Base-by-base conservation (phyloP, 2,888 invertebrate species). In the Callimorpha dominula region DNA sequence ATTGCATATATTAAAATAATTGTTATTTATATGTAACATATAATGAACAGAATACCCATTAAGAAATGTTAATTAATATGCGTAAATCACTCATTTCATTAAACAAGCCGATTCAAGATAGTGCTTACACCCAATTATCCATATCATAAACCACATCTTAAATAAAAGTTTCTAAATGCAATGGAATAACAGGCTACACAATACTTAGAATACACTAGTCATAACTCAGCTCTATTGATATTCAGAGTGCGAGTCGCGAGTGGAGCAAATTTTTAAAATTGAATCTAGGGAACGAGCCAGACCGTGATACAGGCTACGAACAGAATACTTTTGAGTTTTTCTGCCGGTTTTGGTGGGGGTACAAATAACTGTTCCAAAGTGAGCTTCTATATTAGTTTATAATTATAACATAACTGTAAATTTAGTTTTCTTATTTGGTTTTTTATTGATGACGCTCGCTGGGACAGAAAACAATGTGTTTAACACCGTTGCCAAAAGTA, bases 221-320 rank as follows among this genome's bases (percentile, higher is more conserved):
- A 93, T 93, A 94, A 92, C 89, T 91, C 85, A 78, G 76, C 50
- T 78, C 84, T 87, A 91, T 94, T 93, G 91, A 88, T 91, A 94
- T 94, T 93, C 94, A 89, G 88, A 82, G 84, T 81, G 88, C 91
- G 89, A 88, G 84, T 85, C 79, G 85, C 84, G 85, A 89, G 88
- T 87, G 90, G 88, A 93, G 91, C 93, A 94, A 93, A 93, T 93
- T 93, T 93, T 93, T 92, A 93, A 93, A 94, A 94, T 94, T 94
- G 93, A 93, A 94, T 94, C 92, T 92, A 85, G 86, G 81, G 85
- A 89, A 91, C 89, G 88, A 89, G 86, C 86, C 88, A 82, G 88
- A 77, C 88, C 84, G 86, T 86, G 90, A 90, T 89, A 92, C 89
- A 86, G 85, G 82, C 86, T 84, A 85, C 78, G 72, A 79, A 81